phyloP scores from a whole-genome alignment of 2,797 vertebrate species.

The Sebastes flavidus region DNA sequence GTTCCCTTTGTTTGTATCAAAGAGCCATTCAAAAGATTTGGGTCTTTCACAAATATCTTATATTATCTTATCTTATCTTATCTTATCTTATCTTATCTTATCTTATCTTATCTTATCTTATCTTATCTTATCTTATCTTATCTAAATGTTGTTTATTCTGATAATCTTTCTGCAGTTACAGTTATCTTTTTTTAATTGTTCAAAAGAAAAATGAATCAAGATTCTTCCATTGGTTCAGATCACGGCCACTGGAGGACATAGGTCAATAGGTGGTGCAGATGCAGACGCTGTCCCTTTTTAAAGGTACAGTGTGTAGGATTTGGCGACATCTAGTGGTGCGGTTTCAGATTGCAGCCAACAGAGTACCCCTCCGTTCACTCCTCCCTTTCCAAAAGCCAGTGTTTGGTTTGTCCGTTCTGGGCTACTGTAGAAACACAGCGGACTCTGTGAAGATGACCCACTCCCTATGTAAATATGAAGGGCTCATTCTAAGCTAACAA shows the following conservation, averaged over 20 bases:
- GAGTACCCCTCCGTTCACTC: no score
- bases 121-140: neutral
- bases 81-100: neutral
- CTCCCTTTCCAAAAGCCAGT: no score
- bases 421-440: no score
- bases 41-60: neutral
- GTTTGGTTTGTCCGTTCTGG: no score
- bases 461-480: no score
- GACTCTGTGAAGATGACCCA: no score
- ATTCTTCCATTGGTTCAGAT: neutral
- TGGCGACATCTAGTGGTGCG: no score
- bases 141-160: neutral
- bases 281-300: neutral
- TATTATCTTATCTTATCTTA: neutral
- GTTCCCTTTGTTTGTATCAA: neutral
- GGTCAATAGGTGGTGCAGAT: neutral
- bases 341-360: no score
- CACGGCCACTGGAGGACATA: neutral
- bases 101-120: neutral
- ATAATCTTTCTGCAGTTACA: neutral
- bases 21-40: neutral
- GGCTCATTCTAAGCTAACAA: no score
- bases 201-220: neutral
- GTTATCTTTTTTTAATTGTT: neutral
- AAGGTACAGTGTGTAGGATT: no score